Conservation (phyloP, 1,140 invertebrate genomes). For the Antheraea mylitta region DNA sequence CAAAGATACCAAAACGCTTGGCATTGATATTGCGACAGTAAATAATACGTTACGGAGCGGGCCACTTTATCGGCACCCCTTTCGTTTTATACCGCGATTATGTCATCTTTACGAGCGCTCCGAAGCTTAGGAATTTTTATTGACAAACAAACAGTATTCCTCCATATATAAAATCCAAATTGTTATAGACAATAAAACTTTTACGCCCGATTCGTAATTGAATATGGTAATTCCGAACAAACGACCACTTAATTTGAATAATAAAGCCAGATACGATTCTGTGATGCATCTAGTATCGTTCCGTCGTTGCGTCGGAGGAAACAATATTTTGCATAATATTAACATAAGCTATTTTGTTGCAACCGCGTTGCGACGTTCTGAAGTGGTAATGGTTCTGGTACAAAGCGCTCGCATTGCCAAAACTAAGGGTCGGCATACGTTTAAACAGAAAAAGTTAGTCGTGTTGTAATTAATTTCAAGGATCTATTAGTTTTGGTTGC, state of each 20-base stretch:
- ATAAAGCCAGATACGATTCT: constrained; percentile 7
- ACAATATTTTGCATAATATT: background rate
- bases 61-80: constrained; percentile 51
- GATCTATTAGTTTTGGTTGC: no score
- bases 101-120: constrained; percentile 54
- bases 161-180: constrained; percentile 16
- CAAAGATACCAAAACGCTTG: constrained; percentile 27
- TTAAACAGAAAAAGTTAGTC: no score
- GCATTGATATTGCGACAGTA: constrained; percentile 53
- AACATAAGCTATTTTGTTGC: constrained; percentile 2
- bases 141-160: constrained; percentile 37
- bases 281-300: background rate
- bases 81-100: constrained; percentile 57
- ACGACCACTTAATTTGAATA: constrained; percentile 15
- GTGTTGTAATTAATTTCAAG: no score
- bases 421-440: no score
- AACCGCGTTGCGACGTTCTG: background rate
- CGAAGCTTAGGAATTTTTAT: constrained; percentile 41
- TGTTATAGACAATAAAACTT: constrained; percentile 19
- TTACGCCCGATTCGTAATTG: constrained; percentile 18
- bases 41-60: constrained; percentile 60
- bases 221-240: constrained; percentile 14
- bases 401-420: no score
- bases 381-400: background rate
- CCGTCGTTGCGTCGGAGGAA: background rate